Base-by-base conservation (phyloP, 2,797 vertebrate species). In the Rousettus madagascariensis region DNA sequence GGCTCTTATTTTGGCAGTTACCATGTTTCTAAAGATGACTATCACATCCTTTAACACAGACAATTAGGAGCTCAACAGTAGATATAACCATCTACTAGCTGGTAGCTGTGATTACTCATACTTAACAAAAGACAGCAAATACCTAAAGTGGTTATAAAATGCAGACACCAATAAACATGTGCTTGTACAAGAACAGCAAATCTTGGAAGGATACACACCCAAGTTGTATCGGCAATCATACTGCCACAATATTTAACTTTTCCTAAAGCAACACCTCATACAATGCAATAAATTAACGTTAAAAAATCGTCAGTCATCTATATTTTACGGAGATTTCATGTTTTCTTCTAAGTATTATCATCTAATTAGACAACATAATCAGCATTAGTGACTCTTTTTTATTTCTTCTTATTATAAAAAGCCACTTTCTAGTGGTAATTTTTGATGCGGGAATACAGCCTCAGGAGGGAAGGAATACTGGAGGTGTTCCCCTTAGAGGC, bases 101-200 rank as follows among this genome's bases (percentile, higher is more conserved):
- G 80, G 49, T 10, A 83, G 63, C 55, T 77, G 26, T 83, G 30
- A 89, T 65, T 68, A 90, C 57, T 90, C 38, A 74, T 72, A 61
- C 16, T 82, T 86, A 51, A 20, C 41, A 86, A 91, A 80, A 92
- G 88, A 74, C n/a, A 92, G 26, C 80, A 68, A 90, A 95, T 78
- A 88, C 26, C 33, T 72, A 61, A 86, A 78, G 33, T 82, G 19
- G 28, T 75, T 74, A 41, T 55, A 74, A 94, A 96, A 93, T 33
- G 10, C 17, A 71, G 10, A 16, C 46, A 89, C 33, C 20, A n/a
- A 63, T 28, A 80, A 86, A 75, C 43, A 22, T 41, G 46, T 38
- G 10, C 91, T 69, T 33, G 24, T 65, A 83, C 53, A 88, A 85
- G 30, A 24, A 91, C 30, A 83, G 57, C 61, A 86, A 86, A 71